Conservation (phyloP, 2,888 invertebrate species). For the Drosophila bunnanda region DNA sequence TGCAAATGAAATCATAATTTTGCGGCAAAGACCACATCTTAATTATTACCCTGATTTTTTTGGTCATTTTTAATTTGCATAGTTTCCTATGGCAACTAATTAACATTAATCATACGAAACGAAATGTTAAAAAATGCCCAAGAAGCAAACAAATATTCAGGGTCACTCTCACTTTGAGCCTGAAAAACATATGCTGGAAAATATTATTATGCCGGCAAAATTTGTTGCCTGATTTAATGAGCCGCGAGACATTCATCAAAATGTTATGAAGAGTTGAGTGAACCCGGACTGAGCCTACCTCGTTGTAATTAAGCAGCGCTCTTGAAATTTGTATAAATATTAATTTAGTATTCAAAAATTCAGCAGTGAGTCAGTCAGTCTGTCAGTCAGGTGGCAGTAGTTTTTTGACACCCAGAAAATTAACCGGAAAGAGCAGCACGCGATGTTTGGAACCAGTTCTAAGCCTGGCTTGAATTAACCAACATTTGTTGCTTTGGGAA, state of each 20-base stretch:
- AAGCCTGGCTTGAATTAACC: neutral
- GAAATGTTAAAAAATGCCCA: slow-evolving; percentile 39
- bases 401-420: slow-evolving; percentile 51
- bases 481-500: slow-evolving; percentile 16
- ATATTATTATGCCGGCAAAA: slow-evolving; percentile 18
- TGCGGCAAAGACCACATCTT: slow-evolving; percentile 59
- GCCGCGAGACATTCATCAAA: slow-evolving; percentile 68
- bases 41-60: slow-evolving; percentile 56
- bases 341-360: slow-evolving; percentile 61
- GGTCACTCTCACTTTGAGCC: slow-evolving; percentile 51
- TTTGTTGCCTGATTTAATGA: slow-evolving; percentile 68
- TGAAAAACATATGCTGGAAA: slow-evolving; percentile 30
- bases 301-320: slow-evolving; percentile 66
- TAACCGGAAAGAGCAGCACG: slow-evolving; percentile 67
- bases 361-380: slow-evolving; percentile 16
- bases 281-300: slow-evolving; percentile 47
- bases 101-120: slow-evolving; percentile 69
- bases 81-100: slow-evolving; percentile 52
- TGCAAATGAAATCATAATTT: slow-evolving; percentile 54
- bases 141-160: slow-evolving; percentile 46
- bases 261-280: slow-evolving; percentile 66
- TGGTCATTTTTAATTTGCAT: slow-evolving; percentile 25
- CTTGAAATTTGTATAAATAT: slow-evolving; percentile 42
- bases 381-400: slow-evolving; percentile 52
- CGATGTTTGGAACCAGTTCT: slow-evolving; percentile 52